Conservation (phyloP, 2,797 vertebrate genomes). For the Acropternis orthonyx region DNA sequence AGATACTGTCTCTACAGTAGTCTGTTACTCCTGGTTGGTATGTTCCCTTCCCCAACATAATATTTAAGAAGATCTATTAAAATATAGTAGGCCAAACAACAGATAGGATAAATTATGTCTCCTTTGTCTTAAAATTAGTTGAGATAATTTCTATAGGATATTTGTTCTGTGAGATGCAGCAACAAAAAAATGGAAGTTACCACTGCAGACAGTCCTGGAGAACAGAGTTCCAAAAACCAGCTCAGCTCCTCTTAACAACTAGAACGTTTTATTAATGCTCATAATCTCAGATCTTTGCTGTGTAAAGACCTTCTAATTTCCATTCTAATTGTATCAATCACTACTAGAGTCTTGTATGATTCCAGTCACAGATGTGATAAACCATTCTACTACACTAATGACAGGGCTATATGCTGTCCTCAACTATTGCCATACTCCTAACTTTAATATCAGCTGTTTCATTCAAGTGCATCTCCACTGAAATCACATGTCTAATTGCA, state of each 20-base stretch:
- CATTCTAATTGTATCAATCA: background rate
- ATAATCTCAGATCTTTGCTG: background rate
- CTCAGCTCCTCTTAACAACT: background rate
- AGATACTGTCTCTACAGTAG: background rate
- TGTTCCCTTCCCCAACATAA: background rate
- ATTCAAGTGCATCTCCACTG: background rate
- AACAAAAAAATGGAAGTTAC: background rate
- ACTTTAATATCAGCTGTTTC: background rate
- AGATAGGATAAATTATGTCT: background rate
- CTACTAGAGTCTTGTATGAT: background rate
- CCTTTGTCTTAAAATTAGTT: background rate
- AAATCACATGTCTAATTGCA: background rate
- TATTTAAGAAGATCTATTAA: background rate
- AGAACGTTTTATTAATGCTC: background rate
- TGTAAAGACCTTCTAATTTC: background rate
- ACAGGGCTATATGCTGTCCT: background rate
- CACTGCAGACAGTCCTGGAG: background rate
- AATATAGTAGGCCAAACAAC: background rate
- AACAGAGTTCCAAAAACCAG: background rate
- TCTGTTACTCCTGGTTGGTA: background rate
- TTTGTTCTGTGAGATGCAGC: background rate
- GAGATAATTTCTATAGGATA: background rate
- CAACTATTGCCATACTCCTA: background rate
- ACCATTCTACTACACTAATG: background rate
- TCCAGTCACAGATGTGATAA: background rate